These are phyloP conservation scores for Siniperca knerii DNA, from an alignment of 2,113 vertebrate genomes.

Conservation along the genomic window DNA sequence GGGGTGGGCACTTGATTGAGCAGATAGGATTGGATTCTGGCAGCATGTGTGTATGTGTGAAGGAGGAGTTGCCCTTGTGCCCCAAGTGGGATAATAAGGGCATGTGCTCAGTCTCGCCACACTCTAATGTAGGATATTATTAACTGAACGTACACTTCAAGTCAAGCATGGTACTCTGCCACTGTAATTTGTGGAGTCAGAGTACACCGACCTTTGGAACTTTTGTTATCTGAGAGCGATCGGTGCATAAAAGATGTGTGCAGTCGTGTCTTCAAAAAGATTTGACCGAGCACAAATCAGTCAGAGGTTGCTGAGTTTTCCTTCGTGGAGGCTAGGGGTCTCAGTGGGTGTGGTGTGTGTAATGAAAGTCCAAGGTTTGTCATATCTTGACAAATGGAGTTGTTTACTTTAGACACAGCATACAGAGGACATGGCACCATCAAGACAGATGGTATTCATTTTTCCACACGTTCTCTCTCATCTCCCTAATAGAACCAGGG, in stretches of 20 bases:
- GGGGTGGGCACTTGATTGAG: not conserved
- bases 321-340: conserved; percentile 25
- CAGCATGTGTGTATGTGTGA: not conserved
- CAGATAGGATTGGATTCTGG: not conserved
- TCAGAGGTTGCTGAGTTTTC: conserved; percentile 46
- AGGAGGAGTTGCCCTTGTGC: conserved; percentile 28
- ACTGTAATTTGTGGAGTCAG: conserved; percentile 18
- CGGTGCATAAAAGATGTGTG: conserved; percentile 4
- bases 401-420: conserved; percentile 75
- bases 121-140: conserved; percentile 33
- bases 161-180: not conserved
- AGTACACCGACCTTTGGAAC: conserved; percentile 12
- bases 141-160: conserved; percentile 20
- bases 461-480: conserved; percentile 67
- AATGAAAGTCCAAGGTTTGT: conserved; percentile 74
- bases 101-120: conserved; percentile 11
- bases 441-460: conserved; percentile 79
- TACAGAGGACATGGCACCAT: conserved; percentile 67
- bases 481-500: conserved; percentile 70
- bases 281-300: conserved; percentile 27
- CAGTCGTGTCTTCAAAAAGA: conserved; percentile 5
- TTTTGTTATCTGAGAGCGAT: conserved; percentile 5
- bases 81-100: conserved; percentile 41
- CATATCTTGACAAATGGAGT: conserved; percentile 78
- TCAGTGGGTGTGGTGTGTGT: conserved; percentile 28